phyloP scores from a whole-genome alignment of 2,113 vertebrate genomes.

The Anguilla rostrata region DNA sequence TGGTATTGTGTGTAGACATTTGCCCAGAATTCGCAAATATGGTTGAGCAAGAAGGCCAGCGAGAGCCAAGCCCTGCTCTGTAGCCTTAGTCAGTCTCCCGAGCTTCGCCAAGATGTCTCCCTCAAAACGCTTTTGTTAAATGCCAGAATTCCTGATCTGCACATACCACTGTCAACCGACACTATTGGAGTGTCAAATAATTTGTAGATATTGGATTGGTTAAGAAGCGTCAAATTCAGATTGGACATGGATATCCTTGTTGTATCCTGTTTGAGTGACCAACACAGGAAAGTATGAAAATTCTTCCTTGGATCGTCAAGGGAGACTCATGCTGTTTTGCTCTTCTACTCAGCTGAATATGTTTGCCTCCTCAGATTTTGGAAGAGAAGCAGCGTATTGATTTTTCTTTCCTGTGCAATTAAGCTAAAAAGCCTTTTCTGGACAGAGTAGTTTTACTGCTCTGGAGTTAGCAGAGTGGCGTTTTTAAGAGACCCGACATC shows the following conservation, averaged over 20 bases:
- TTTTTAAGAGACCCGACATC: neutral
- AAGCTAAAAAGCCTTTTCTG: slow-evolving; percentile 5
- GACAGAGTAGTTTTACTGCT: neutral
- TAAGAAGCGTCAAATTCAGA: neutral
- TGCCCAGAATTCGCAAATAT: slow-evolving; percentile 22
- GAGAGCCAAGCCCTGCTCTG: slow-evolving; percentile 26
- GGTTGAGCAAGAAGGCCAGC: neutral
- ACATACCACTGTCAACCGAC: neutral
- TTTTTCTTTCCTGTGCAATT: slow-evolving; percentile 39
- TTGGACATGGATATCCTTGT: neutral
- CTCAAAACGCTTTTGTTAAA: slow-evolving; percentile 19
- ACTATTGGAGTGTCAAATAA: neutral
- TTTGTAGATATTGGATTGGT: neutral
- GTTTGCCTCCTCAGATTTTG: slow-evolving; percentile 24
- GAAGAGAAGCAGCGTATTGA: slow-evolving; percentile 28
- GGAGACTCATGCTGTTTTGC: slow-evolving; percentile 29
- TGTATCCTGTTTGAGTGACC: neutral
- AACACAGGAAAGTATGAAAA: slow-evolving; percentile 7
- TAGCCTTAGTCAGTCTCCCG: slow-evolving; percentile 27
- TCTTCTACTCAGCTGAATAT: slow-evolving; percentile 15
- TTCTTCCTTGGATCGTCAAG: slow-evolving; percentile 19
- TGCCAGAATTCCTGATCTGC: neutral
- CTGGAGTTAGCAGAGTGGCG: neutral
- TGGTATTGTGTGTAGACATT: slow-evolving; percentile 12
- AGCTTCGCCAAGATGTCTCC: neutral